Evolutionary conservation across 2,888 invertebrate species (phyloP), one percentile per base, ranked within the genome.

Genomic region (Perdita meconis): DNA sequence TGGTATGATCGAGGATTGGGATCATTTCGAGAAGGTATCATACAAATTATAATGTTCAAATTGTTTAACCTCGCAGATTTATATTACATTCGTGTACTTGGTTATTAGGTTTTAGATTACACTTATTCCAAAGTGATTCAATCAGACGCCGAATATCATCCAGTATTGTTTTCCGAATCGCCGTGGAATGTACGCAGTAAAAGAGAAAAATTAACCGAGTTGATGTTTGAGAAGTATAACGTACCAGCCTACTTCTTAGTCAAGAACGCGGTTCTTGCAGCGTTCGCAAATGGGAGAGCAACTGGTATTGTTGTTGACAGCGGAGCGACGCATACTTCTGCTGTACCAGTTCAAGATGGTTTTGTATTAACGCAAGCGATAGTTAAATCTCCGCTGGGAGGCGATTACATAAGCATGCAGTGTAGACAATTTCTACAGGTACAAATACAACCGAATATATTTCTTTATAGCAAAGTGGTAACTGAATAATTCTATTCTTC

Each of bases 1-100:
- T 86, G 98, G 99, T 56, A 98, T 99, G 96, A 96, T 99, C 55
- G 99, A 99, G 88, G 98, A 99, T 92, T 99, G 99, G 99, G 99
- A 99, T 90, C 93, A 98, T 76, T 99, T 99, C 93, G 99, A 99
- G 93, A 97, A 98, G 93, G 97, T 99, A 78, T 56, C 22, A 2
- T 68, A 34, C n/a, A n/a, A n/a, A 26, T 6, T 22, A 6, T 24
- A 38, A 40, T 8, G 24, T 13, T 2, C 5, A 36, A 5, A 44
- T 19, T 63, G 24, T 34, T 36, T 30, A 42, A 16, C 44, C 26
- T 53, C 22, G 6, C 3, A n/a, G 16, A 4, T 24, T n/a, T 40
- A 44, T n/a, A 44, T 1, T 42, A 60, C 13, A 40, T 24, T 6
- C n/a, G 10, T 38, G 55, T n/a, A 50, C 24, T 61, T 22, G 65